These are phyloP conservation scores for Scylla paramamosain DNA, from an alignment of 1,140 invertebrate genomes.

Conservation along the genomic window DNA sequence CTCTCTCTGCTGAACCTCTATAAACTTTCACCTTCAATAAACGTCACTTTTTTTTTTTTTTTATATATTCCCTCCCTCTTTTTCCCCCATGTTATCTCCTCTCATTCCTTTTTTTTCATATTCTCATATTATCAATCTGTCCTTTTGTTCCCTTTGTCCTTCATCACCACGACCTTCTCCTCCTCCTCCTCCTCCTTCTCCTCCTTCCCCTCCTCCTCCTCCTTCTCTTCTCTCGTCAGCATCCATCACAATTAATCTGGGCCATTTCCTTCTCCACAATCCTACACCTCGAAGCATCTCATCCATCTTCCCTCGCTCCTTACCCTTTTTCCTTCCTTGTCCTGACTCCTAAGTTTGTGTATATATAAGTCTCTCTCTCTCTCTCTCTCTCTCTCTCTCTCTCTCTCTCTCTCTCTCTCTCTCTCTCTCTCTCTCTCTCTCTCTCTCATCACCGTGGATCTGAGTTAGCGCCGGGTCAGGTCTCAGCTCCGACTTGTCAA, in stretches of 20 bases:
- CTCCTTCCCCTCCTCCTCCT: neutral
- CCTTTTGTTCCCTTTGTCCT: too few relatives aligned
- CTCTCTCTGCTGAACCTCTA: neutral
- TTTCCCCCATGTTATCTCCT: neutral
- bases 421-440: slow-evolving; percentile 16
- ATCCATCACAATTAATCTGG: neutral
- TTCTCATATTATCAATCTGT: too few relatives aligned
- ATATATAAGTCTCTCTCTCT: too few relatives aligned
- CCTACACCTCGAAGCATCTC: neutral
- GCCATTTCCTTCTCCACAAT: neutral
- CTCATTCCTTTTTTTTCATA: too few relatives aligned
- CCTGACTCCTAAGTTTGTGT: too few relatives aligned
- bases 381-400: neutral
- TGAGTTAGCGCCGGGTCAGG: neutral
- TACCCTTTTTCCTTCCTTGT: neutral
- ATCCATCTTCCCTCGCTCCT: neutral
- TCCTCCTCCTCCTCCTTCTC: neutral
- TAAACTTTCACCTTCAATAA: neutral
- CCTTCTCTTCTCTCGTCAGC: neutral
- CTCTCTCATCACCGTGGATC: neutral
- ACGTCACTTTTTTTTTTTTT: neutral
- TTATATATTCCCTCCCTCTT: neutral
- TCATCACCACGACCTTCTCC: neutral
- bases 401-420: neutral
- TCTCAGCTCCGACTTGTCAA: neutral